These are phyloP conservation scores for Helostoma temminkii DNA, from an alignment of 2,797 vertebrate genomes.

Conservation along the genomic window DNA sequence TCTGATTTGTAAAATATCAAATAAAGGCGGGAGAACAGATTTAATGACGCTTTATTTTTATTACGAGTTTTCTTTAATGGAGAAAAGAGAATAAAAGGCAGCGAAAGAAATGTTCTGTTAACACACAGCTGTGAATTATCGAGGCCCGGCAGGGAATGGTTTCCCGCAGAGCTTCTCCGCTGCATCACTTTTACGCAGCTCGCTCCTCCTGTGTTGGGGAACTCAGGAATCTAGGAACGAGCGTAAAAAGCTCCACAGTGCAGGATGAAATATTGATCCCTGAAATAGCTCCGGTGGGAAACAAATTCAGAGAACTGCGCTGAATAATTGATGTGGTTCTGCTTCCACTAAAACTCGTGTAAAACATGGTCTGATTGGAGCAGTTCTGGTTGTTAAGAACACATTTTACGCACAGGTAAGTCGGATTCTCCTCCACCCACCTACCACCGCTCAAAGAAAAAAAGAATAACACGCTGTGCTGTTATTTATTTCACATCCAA, in stretches of 20 bases:
- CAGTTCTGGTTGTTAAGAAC: constrained; percentile 16
- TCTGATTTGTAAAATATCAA: neutral
- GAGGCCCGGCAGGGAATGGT: constrained; percentile 44
- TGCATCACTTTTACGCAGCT: constrained; percentile 33
- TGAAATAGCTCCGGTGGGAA: constrained; percentile 52
- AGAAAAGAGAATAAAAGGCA: neutral
- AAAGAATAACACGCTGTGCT: constrained; percentile 46
- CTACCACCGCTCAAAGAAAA: neutral
- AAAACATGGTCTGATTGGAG: constrained; percentile 40
- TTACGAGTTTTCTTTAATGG: neutral
- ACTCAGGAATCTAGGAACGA: constrained; percentile 44
- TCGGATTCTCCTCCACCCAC: neutral
- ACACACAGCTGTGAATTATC: constrained; percentile 78
- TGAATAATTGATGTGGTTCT: constrained; percentile 58
- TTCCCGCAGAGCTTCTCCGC: constrained; percentile 34
- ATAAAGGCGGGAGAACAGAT: neutral
- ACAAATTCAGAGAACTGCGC: constrained; percentile 32
- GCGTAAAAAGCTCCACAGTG: constrained; percentile 39
- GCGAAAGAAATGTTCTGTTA: constrained; percentile 33
- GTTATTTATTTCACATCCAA: constrained; percentile 62
- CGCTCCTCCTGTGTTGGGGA: constrained; percentile 44
- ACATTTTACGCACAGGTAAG: constrained; percentile 30
- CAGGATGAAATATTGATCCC: constrained; percentile 74
- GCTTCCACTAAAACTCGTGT: constrained; percentile 30
- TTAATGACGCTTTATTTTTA: no score